These are phyloP conservation scores for Napeogenes inachia DNA, from an alignment of 2,888 invertebrate species.

Conservation along the genomic window DNA sequence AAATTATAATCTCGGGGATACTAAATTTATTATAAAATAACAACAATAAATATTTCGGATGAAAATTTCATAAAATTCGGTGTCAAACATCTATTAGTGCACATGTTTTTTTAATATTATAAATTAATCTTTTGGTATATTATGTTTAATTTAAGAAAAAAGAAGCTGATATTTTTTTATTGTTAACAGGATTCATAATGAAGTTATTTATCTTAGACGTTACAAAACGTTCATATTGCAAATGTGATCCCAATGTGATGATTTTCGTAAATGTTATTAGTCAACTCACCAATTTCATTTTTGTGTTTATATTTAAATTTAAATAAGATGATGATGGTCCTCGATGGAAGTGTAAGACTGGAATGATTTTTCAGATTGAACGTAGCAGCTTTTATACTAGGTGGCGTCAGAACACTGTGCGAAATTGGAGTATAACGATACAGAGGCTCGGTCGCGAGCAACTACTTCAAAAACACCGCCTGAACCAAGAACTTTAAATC, in stretches of 20 bases:
- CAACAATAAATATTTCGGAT: too few species aligned
- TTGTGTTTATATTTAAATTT: constrained; percentile 40
- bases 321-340: constrained; percentile 49
- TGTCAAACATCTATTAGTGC: too few species aligned
- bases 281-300: constrained; percentile 71
- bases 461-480: constrained; percentile 36
- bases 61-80: too few species aligned
- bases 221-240: background rate
- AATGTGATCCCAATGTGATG: constrained; percentile 1
- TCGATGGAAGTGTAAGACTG: constrained; percentile 62
- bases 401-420: constrained; percentile 52
- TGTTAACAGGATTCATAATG: too few species aligned
- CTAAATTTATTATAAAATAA: too few species aligned
- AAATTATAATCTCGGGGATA: too few species aligned
- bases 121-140: too few species aligned
- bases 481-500: background rate
- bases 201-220: background rate
- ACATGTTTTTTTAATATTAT: too few species aligned
- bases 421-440: constrained; percentile 64
- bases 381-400: constrained; percentile 64
- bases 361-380: constrained; percentile 74
- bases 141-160: too few species aligned
- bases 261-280: constrained; percentile 10
- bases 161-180: too few species aligned
- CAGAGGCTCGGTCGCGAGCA: constrained; percentile 36